Evolutionary conservation across 2,888 invertebrate genomes (phyloP).

Genomic region (Xestia c-nigrum): DNA sequence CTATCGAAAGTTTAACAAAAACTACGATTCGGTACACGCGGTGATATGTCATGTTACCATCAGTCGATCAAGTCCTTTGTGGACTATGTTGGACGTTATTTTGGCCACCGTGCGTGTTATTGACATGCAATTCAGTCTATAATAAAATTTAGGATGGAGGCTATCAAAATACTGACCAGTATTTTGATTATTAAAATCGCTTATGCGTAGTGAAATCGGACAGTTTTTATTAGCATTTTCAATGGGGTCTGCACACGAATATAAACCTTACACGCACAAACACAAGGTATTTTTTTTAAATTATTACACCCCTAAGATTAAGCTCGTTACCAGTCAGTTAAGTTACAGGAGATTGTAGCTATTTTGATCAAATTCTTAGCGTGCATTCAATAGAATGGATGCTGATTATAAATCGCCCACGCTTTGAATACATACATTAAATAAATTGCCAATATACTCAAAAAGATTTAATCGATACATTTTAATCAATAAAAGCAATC

Average conservation of each 20-base stretch:
- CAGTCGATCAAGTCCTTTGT: slow-evolving; percentile 53
- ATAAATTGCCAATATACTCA: slow-evolving; percentile 17
- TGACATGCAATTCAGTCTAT: slow-evolving; percentile 38
- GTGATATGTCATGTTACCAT: slow-evolving; percentile 36
- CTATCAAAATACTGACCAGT: background rate
- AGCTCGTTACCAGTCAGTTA: background rate
- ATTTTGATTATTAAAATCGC: background rate
- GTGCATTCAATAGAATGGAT: background rate
- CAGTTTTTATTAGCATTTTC: background rate
- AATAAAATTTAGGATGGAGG: background rate
- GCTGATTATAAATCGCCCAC: background rate
- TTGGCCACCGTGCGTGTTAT: slow-evolving; percentile 40
- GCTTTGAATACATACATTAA: background rate
- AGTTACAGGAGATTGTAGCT: background rate
- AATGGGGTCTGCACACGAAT: too few relatives aligned
- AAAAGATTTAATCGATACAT: slow-evolving; percentile 26
- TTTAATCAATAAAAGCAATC: slow-evolving; percentile 47
- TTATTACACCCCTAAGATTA: background rate
- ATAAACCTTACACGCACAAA: background rate
- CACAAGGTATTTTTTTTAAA: background rate
- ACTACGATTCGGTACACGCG: slow-evolving; percentile 56
- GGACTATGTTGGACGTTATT: slow-evolving; percentile 30
- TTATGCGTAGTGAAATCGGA: background rate
- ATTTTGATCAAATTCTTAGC: background rate
- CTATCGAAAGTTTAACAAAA: slow-evolving; percentile 70